Evolutionary conservation across 2,113 vertebrate genomes (phyloP).

Genomic region (Noctilio leporinus): DNA sequence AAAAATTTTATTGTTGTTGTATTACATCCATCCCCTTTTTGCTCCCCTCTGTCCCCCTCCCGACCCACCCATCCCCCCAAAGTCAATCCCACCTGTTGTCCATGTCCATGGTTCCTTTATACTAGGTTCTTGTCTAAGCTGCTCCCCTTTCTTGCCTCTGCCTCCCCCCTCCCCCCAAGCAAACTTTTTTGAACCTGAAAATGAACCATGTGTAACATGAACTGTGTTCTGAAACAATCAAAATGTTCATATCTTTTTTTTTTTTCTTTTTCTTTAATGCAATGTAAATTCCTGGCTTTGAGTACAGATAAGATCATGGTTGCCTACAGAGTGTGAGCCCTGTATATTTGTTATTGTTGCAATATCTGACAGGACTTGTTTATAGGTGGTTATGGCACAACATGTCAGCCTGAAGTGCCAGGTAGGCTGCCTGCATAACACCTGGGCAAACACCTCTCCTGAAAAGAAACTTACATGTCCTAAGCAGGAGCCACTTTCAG

Average conservation of each 20-base stretch:
- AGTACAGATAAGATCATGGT: not conserved
- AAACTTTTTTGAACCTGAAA: not conserved
- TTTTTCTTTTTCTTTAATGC: not conserved
- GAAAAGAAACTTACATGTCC: not conserved
- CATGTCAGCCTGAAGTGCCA: not conserved
- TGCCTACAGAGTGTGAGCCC: not conserved
- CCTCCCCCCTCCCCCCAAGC: too few species aligned
- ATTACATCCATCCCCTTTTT: too few species aligned
- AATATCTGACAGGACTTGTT: not conserved
- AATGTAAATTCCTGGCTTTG: conserved; percentile 1
- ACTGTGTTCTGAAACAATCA: not conserved
- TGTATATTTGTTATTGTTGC: not conserved
- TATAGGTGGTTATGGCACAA: not conserved
- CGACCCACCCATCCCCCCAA: too few species aligned
- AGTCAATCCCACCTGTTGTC: too few species aligned
- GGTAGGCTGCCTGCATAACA: not conserved
- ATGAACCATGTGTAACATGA: not conserved
- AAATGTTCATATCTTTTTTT: not conserved
- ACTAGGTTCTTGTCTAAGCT: too few species aligned
- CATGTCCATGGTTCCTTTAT: too few species aligned
- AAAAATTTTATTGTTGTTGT: too few species aligned
- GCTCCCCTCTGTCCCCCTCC: too few species aligned
- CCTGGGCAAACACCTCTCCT: not conserved
- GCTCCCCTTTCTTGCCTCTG: too few species aligned
- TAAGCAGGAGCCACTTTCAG: not conserved